A percentile compares a stretch with the other conserved stretches of the same genome.
Evolutionary conservation across 2,113 vertebrate genomes (phyloP).

Genomic region (Lasiurus borealis): DNA sequence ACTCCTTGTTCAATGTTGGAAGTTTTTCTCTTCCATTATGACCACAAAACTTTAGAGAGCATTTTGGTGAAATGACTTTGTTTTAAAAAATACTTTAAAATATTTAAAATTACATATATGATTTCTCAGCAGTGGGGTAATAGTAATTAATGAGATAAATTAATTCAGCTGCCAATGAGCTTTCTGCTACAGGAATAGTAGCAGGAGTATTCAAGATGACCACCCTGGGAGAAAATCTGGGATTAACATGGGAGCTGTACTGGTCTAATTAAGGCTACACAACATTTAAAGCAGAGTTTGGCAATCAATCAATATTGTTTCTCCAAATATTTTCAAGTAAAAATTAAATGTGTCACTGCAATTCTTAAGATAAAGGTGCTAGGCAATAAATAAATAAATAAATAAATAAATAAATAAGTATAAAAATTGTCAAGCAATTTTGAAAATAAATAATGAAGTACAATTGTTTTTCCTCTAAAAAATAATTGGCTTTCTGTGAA

Average conservation of each 20-base stretch:
- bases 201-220: neutral
- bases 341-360: neutral
- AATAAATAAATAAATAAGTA: neutral
- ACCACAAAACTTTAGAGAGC: neutral
- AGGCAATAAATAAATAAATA: neutral
- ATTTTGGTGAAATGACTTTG: constrained; percentile 32
- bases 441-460: neutral
- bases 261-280: neutral
- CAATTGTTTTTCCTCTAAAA: constrained; percentile 33
- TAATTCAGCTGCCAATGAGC: neutral
- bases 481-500: neutral
- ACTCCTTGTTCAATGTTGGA: neutral
- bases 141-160: neutral
- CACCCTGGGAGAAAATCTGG: neutral
- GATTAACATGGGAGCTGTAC: too few species aligned
- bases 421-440: neutral
- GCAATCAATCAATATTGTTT: neutral
- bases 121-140: neutral
- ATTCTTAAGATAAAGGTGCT: neutral
- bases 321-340: neutral
- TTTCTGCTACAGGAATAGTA: neutral
- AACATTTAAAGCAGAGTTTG: neutral
- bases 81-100: neutral
- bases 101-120: neutral
- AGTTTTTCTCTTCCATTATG: neutral